phyloP scores from a whole-genome alignment of 2,113 vertebrate genomes.

The Larimichthys crocea region DNA sequence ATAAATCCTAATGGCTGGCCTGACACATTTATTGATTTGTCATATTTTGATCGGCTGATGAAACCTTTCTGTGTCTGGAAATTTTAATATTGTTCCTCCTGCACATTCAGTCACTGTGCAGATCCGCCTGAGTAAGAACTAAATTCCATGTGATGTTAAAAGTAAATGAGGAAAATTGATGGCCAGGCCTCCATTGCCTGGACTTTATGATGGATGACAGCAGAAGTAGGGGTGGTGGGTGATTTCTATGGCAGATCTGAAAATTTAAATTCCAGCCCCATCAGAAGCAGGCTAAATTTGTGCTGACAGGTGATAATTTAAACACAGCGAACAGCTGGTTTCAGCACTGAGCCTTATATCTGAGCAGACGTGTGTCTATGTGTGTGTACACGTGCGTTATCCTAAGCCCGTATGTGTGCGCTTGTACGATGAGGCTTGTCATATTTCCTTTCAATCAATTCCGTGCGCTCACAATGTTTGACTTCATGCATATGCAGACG shows the following conservation, averaged over 20 bases:
- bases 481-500: slow-evolving; percentile 60
- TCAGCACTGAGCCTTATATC: neutral
- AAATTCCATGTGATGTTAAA: slow-evolving; percentile 53
- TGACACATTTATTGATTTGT: no score
- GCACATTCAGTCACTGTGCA: slow-evolving; percentile 9
- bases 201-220: slow-evolving; percentile 58
- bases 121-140: slow-evolving; percentile 27
- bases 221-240: slow-evolving; percentile 25
- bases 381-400: slow-evolving; percentile 17
- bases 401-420: neutral
- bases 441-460: slow-evolving; percentile 37
- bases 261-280: slow-evolving; percentile 62
- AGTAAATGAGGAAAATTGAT: slow-evolving; percentile 55
- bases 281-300: slow-evolving; percentile 49
- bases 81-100: neutral
- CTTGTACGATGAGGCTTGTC: slow-evolving; percentile 27
- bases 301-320: slow-evolving; percentile 69
- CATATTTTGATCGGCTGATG: no score
- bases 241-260: slow-evolving; percentile 48
- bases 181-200: slow-evolving; percentile 21
- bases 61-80: no score
- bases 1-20: no score
- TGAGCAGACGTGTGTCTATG: slow-evolving; percentile 13
- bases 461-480: slow-evolving; percentile 17
- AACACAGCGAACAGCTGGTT: slow-evolving; percentile 58